phyloP scores from a whole-genome alignment of 2,113 vertebrate species.

The Nyctibius bracteatus region DNA sequence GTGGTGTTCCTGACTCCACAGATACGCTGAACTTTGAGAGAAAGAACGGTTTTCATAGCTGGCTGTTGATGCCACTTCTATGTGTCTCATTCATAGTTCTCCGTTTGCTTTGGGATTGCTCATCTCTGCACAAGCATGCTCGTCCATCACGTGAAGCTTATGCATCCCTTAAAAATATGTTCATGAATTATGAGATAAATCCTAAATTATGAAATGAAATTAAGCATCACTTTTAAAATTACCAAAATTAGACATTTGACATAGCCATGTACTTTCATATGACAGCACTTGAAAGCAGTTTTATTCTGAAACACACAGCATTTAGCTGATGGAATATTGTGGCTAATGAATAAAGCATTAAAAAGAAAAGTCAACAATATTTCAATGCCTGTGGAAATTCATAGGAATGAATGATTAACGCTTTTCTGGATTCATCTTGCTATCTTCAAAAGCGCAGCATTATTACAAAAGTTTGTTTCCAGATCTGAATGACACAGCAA shows the following conservation, averaged over 20 bases:
- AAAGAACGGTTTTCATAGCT: neutral
- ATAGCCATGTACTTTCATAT: neutral
- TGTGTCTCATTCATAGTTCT: neutral
- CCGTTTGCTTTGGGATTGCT: neutral
- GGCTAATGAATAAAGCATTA: constrained; percentile 44
- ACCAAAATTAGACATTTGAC: neutral
- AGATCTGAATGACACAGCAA: constrained; percentile 5
- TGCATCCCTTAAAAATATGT: neutral
- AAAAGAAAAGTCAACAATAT: constrained; percentile 27
- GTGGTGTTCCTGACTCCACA: neutral
- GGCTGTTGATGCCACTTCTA: neutral
- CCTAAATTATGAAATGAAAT: neutral
- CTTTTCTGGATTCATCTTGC: neutral
- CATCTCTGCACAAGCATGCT: accelerated
- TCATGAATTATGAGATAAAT: neutral
- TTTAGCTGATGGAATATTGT: constrained; percentile 46
- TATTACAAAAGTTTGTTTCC: constrained; percentile 19
- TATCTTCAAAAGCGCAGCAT: constrained; percentile 6
- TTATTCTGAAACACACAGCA: neutral
- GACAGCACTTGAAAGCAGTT: neutral
- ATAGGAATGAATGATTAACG: constrained; percentile 26
- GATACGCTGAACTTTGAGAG: neutral
- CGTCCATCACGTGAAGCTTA: neutral
- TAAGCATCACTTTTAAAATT: neutral
- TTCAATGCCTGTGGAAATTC: constrained; percentile 26